phyloP scores from a whole-genome alignment of 2,797 vertebrate species.

The Pitangus sulphuratus region DNA sequence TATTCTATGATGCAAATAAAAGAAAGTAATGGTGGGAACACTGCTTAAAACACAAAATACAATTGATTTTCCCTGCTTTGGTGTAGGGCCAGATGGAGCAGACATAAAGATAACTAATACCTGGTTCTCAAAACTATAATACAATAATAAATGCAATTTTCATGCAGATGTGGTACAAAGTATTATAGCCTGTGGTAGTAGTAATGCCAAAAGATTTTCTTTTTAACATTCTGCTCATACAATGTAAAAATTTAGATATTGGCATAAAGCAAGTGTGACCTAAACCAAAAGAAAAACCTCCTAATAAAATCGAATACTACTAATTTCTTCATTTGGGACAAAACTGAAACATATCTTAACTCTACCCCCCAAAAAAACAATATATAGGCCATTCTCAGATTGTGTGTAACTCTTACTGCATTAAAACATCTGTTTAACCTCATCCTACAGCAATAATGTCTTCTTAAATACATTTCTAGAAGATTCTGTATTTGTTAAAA shows the following conservation, averaged over 20 bases:
- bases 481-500: background rate
- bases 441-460: background rate
- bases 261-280: background rate
- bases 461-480: background rate
- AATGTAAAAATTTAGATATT: background rate
- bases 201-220: background rate
- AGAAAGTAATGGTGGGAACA: background rate
- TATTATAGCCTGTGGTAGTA: background rate
- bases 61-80: slow-evolving; percentile 46
- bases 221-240: background rate
- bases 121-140: slow-evolving; percentile 10
- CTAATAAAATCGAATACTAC: background rate
- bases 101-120: slow-evolving; percentile 22
- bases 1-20: background rate
- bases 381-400: background rate
- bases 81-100: background rate
- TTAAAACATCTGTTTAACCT: background rate
- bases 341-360: background rate
- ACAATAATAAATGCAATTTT: slow-evolving; percentile 13
- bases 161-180: slow-evolving; percentile 12
- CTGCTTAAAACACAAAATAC: slow-evolving; percentile 43
- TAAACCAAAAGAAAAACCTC: background rate
- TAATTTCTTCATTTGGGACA: background rate
- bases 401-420: background rate
- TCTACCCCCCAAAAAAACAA: background rate